These are phyloP conservation scores for Apotomis betuletana DNA, from an alignment of 2,888 invertebrate genomes.

Conservation along the genomic window DNA sequence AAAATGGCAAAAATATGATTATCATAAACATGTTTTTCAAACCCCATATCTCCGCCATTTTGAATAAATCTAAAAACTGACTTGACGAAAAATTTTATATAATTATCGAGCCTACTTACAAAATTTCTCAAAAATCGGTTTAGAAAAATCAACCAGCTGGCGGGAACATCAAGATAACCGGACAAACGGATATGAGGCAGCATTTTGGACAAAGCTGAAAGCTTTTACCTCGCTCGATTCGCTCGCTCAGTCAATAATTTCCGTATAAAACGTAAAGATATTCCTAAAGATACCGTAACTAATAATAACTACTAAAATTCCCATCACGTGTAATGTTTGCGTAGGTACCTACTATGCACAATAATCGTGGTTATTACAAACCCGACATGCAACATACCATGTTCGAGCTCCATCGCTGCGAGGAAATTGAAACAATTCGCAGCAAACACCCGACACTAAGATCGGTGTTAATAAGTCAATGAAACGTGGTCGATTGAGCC, in stretches of 20 bases:
- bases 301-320: neutral
- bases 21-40: too few species aligned
- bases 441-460: constrained; percentile 65
- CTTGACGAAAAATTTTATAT: too few species aligned
- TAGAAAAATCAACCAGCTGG: too few species aligned
- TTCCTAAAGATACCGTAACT: neutral
- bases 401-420: constrained; percentile 28
- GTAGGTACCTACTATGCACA: constrained; percentile 5
- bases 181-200: too few species aligned
- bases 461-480: constrained; percentile 80
- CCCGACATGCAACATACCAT: constrained; percentile 40
- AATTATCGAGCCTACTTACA: too few species aligned
- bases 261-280: neutral
- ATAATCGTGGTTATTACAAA: constrained; percentile 29
- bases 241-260: neutral
- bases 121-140: too few species aligned
- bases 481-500: constrained; percentile 75
- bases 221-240: too few species aligned
- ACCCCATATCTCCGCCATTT: too few species aligned
- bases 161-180: too few species aligned
- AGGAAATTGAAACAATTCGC: constrained; percentile 49
- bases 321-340: constrained; percentile 10
- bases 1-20: too few species aligned
- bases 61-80: too few species aligned
- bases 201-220: too few species aligned